These are phyloP conservation scores for Scaptomyza caliginosa DNA, from an alignment of 2,888 invertebrate species.

Conservation along the genomic window DNA sequence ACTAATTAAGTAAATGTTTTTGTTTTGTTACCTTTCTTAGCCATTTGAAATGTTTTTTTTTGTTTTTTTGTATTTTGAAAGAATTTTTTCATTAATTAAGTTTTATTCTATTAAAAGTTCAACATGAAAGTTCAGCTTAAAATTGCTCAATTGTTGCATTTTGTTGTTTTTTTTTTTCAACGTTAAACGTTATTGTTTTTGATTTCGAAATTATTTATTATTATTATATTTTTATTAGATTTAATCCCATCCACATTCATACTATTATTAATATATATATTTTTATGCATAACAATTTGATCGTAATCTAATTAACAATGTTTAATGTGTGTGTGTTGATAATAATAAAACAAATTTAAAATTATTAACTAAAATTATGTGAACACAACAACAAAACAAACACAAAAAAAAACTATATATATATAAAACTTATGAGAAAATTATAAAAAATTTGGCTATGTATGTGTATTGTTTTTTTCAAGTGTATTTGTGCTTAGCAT, in stretches of 20 bases:
- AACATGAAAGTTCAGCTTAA: constrained; percentile 72
- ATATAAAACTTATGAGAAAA: constrained; percentile 38
- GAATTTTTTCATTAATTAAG: constrained; percentile 51
- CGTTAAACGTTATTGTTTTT: constrained; percentile 58
- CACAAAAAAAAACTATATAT: constrained; percentile 37
- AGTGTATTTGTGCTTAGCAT: too few species aligned
- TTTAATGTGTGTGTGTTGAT: constrained; percentile 32
- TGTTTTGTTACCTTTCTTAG: constrained; percentile 42
- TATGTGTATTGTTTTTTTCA: too few species aligned
- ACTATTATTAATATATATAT: constrained; percentile 24
- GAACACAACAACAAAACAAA: constrained; percentile 64
- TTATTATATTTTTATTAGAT: constrained; percentile 7
- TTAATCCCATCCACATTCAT: constrained; percentile 28
- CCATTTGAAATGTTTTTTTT: constrained; percentile 45
- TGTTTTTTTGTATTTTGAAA: constrained; percentile 20
- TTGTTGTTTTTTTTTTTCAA: too few species aligned
- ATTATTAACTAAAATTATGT: constrained; percentile 61
- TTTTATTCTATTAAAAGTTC: constrained; percentile 71
- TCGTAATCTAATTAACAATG: constrained; percentile 58
- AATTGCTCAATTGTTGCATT: constrained; percentile 64
- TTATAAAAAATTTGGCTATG: constrained; percentile 60
- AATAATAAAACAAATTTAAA: constrained; percentile 40
- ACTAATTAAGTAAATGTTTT: constrained; percentile 76
- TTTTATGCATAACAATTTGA: constrained; percentile 49
- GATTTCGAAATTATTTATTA: constrained; percentile 33